phyloP scores from a whole-genome alignment of 2,113 vertebrate species.

The Cariama cristata region DNA sequence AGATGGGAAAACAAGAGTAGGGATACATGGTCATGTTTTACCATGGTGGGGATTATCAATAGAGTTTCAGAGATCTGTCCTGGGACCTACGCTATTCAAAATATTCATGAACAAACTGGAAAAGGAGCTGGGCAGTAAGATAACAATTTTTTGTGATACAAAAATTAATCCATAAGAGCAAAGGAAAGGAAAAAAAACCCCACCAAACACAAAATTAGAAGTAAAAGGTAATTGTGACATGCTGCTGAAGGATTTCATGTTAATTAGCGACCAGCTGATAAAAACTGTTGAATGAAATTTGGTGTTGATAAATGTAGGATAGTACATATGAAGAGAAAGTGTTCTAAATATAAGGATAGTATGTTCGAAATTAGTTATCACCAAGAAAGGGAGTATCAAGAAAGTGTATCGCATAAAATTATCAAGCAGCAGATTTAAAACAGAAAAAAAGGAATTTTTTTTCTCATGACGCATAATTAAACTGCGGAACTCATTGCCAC shows the following conservation, averaged over 20 bases:
- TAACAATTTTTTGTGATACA: not conserved
- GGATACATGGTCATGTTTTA: not conserved
- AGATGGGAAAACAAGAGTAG: not conserved
- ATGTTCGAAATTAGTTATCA: not conserved
- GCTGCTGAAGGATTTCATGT: not conserved
- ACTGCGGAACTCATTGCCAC: slow-evolving; percentile 43
- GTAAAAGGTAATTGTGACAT: not conserved
- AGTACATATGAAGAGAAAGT: not conserved
- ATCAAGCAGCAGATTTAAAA: not conserved
- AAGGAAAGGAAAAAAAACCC: not conserved
- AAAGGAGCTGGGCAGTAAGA: not conserved
- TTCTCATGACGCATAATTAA: not conserved
- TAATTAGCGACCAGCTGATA: not conserved
- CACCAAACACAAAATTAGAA: not conserved
- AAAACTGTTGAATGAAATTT: not conserved
- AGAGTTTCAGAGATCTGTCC: not conserved
- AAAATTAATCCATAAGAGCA: not conserved
- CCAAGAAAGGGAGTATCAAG: not conserved
- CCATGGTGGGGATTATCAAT: not conserved
- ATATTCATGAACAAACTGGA: not conserved
- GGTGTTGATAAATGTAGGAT: not conserved
- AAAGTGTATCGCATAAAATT: not conserved
- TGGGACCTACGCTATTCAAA: not conserved
- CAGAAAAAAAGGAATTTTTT: not conserved
- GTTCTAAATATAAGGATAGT: not conserved